Evolutionary conservation across 2,888 invertebrate genomes (phyloP).

Genomic region (Ischnura elegans): DNA sequence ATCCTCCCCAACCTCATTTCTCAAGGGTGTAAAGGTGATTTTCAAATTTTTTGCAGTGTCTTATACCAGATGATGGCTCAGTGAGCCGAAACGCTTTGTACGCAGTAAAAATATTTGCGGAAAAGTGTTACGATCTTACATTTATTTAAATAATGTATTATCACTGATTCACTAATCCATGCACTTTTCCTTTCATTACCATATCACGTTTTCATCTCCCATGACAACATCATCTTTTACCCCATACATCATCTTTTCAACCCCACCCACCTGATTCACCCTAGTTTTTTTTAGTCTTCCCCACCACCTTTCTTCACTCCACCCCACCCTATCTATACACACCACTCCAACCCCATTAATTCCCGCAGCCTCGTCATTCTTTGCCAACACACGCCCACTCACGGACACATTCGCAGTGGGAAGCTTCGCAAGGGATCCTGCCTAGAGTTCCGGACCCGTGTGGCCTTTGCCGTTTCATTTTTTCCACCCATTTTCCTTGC

Average conservation of each 20-base stretch:
- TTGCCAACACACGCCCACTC: neutral
- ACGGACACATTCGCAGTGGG: neutral
- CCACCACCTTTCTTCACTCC: neutral
- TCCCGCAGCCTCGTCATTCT: neutral
- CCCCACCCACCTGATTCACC: neutral
- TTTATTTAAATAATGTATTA: no score
- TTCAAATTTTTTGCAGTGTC: no score
- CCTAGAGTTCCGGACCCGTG: neutral
- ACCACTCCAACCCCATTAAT: neutral
- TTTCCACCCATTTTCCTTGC: neutral
- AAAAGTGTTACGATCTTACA: no score
- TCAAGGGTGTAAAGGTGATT: no score
- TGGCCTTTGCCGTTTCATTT: neutral
- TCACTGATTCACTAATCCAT: no score
- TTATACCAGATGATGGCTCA: no score
- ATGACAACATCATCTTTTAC: neutral
- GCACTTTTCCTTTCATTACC: no score
- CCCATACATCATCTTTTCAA: neutral
- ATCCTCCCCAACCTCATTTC: no score
- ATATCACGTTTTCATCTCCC: neutral
- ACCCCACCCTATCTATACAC: neutral
- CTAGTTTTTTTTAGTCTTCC: neutral
- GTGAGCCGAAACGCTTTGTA: no score
- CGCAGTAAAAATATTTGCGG: no score
- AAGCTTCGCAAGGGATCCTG: neutral